Evolutionary conservation across 2,888 invertebrate species (phyloP).

Genomic region (Baronia brevicornis): DNA sequence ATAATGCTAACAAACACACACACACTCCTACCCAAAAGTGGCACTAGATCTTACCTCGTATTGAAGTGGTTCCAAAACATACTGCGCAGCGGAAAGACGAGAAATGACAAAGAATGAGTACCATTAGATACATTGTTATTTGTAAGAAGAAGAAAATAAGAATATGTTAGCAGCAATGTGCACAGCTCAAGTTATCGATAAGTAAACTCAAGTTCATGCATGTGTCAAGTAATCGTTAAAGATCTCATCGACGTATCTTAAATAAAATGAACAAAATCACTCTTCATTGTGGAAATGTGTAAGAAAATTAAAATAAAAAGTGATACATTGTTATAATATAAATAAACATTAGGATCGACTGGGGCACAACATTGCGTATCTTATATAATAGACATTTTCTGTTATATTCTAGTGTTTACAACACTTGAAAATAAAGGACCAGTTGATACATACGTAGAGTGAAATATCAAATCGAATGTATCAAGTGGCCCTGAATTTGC

Average conservation of each 20-base stretch:
- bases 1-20: conserved; percentile 25
- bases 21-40: conserved; percentile 47
- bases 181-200: conserved; percentile 24
- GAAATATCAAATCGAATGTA: conserved; percentile 7
- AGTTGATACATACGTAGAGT: conserved; percentile 21
- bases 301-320: conserved; percentile 53
- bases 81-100: conserved; percentile 91
- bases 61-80: conserved; percentile 99
- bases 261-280: conserved; percentile 30
- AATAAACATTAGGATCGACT: conserved; percentile 77
- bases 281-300: conserved; percentile 30
- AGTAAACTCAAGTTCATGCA: conserved; percentile 50
- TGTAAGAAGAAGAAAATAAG: conserved; percentile 43
- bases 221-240: conserved; percentile 33
- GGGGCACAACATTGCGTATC: conserved; percentile 89
- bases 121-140: conserved; percentile 51
- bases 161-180: conserved; percentile 29
- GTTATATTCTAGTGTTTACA: conserved; percentile 16
- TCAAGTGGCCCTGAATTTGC: conserved; percentile 14
- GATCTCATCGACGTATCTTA: conserved; percentile 24
- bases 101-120: conserved; percentile 77
- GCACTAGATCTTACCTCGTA: conserved; percentile 90
- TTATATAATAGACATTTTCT: conserved; percentile 47
- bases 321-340: conserved; percentile 61
- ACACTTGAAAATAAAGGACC: conserved; percentile 20